These are phyloP conservation scores for Podilymbus podiceps DNA, from an alignment of 2,113 vertebrate species.

Conservation along the genomic window DNA sequence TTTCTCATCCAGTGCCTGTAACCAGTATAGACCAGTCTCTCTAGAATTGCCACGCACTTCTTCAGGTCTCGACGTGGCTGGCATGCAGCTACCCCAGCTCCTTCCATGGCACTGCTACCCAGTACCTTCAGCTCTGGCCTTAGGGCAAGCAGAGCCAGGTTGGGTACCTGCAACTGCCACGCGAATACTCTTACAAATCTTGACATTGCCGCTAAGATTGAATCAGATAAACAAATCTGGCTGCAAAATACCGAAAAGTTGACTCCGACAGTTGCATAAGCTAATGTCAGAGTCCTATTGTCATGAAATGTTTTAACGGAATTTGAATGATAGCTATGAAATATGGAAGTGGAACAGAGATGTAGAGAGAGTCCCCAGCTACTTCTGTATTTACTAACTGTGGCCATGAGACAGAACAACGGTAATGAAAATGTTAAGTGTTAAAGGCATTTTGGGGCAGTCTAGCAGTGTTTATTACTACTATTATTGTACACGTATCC, in stretches of 20 bases:
- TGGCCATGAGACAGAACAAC: background rate
- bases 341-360: background rate
- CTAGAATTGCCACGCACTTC: background rate
- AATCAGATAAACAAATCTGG: background rate
- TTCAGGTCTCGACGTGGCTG: background rate
- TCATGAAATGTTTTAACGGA: background rate
- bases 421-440: background rate
- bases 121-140: background rate
- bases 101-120: background rate
- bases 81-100: background rate
- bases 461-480: background rate
- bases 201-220: background rate
- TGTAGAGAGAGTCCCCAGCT: accelerated
- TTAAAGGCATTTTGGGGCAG: background rate
- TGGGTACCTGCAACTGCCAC: background rate
- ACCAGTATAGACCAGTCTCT: background rate
- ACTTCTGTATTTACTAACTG: background rate
- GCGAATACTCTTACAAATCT: background rate
- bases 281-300: background rate
- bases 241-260: background rate
- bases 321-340: background rate
- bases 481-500: background rate
- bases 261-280: background rate
- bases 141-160: background rate
- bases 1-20: background rate